phyloP scores from a whole-genome alignment of 2,888 invertebrate species.

The Dendrolimus pini region DNA sequence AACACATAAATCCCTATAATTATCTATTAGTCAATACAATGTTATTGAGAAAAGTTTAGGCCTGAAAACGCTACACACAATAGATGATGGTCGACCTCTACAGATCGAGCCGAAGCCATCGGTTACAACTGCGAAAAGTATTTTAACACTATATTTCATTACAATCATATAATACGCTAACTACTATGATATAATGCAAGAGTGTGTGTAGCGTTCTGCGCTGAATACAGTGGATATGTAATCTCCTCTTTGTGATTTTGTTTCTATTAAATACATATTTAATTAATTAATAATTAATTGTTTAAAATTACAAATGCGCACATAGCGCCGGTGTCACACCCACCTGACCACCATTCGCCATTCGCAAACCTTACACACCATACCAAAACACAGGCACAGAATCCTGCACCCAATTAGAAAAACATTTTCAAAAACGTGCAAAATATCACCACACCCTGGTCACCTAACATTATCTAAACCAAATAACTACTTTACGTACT shows the following conservation, averaged over 20 bases:
- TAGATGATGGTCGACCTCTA: slow-evolving; percentile 22
- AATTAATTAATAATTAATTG: slow-evolving; percentile 27
- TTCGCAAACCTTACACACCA: slow-evolving; percentile 42
- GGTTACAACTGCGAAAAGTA: slow-evolving; percentile 8
- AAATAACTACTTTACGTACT: slow-evolving; percentile 67
- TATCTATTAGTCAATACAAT: slow-evolving; percentile 73
- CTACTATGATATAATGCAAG: slow-evolving; percentile 14
- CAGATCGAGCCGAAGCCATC: slow-evolving; percentile 43
- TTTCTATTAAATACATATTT: slow-evolving; percentile 38
- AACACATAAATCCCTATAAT: slow-evolving; percentile 75
- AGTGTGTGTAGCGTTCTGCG: slow-evolving; percentile 61
- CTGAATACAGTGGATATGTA: slow-evolving; percentile 64
- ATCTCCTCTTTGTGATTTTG: slow-evolving; percentile 58
- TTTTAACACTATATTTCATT: background rate
- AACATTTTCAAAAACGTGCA: slow-evolving; percentile 76
- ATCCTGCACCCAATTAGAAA: slow-evolving; percentile 63
- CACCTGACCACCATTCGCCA: slow-evolving; percentile 49
- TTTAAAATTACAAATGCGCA: slow-evolving; percentile 59
- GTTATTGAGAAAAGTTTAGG: slow-evolving; percentile 68
- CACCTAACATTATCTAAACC: slow-evolving; percentile 74
- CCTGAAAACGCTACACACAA: slow-evolving; percentile 68
- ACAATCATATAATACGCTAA: slow-evolving; percentile 15
- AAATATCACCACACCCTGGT: slow-evolving; percentile 77
- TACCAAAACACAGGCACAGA: slow-evolving; percentile 57
- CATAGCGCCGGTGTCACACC: slow-evolving; percentile 44